phyloP scores from a whole-genome alignment of 2,797 vertebrate genomes.

The Gymnodraco acuticeps region DNA sequence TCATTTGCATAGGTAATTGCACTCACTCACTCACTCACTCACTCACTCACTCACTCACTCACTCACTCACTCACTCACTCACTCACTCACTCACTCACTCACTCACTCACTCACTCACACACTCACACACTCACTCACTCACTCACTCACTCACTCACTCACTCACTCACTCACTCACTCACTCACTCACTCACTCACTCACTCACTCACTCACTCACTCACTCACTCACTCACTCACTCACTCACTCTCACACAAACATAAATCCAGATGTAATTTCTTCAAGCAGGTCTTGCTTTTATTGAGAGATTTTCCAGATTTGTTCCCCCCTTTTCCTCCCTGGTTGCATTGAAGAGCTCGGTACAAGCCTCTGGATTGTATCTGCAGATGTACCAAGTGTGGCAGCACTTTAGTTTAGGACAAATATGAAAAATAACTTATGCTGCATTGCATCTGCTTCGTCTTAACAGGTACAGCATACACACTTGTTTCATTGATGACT shows the following conservation, averaged over 20 bases:
- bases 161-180: background rate
- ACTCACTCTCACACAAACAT: background rate
- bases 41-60: background rate
- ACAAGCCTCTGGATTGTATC: constrained; percentile 18
- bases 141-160: background rate
- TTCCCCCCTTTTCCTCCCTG: constrained; percentile 25
- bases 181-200: no score
- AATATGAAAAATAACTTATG: constrained; percentile 33
- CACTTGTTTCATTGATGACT: background rate
- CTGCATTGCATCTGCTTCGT: constrained; percentile 12
- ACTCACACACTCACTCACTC: background rate
- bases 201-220: background rate
- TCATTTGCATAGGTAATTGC: constrained; percentile 31
- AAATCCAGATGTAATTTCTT: constrained; percentile 23
- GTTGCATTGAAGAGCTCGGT: constrained; percentile 31
- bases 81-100: background rate
- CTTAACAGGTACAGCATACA: background rate
- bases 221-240: background rate
- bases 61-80: background rate
- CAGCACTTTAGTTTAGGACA: constrained; percentile 36
- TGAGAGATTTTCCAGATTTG: constrained; percentile 35
- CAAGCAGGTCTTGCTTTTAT: constrained; percentile 49
- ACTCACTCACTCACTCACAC: background rate
- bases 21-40: background rate
- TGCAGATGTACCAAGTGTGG: constrained; percentile 25